A percentile compares a stretch with the other conserved stretches of the same genome.
These are phyloP conservation scores for Lymantria dispar DNA, from an alignment of 2,888 invertebrate genomes.

Conservation along the genomic window DNA sequence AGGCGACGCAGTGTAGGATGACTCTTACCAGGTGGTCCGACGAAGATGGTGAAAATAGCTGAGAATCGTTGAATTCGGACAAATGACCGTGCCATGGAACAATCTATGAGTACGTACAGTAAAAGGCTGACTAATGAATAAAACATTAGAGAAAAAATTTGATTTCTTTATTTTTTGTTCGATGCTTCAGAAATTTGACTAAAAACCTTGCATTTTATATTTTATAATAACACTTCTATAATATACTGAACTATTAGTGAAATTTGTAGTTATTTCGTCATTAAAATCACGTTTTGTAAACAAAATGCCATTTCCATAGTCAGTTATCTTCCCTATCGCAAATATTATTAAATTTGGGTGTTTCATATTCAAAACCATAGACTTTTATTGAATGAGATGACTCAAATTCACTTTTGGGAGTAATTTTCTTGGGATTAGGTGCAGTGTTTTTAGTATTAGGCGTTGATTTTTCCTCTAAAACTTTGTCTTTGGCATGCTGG, in stretches of 20 bases:
- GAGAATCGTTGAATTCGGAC: too few species aligned
- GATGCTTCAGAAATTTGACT: neutral
- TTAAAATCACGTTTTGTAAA: neutral
- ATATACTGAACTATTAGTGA: neutral
- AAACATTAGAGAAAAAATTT: neutral
- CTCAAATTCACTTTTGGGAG: neutral
- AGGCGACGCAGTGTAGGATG: too few species aligned
- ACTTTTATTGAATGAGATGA: constrained; percentile 47
- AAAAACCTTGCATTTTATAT: neutral
- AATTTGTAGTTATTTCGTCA: neutral
- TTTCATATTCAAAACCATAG: constrained; percentile 39
- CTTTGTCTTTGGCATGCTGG: neutral
- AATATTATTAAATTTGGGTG: neutral
- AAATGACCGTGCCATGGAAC: too few species aligned
- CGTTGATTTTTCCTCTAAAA: neutral
- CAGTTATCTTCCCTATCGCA: neutral
- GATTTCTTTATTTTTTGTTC: neutral
- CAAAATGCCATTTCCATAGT: neutral
- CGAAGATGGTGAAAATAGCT: too few species aligned
- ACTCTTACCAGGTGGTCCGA: too few species aligned
- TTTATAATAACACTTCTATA: neutral
- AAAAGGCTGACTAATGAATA: too few species aligned
- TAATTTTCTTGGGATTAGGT: neutral
- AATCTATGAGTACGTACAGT: too few species aligned
- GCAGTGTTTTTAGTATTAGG: neutral